Evolutionary conservation across 2,113 vertebrate genomes (phyloP).

Genomic region (Garra rufa): DNA sequence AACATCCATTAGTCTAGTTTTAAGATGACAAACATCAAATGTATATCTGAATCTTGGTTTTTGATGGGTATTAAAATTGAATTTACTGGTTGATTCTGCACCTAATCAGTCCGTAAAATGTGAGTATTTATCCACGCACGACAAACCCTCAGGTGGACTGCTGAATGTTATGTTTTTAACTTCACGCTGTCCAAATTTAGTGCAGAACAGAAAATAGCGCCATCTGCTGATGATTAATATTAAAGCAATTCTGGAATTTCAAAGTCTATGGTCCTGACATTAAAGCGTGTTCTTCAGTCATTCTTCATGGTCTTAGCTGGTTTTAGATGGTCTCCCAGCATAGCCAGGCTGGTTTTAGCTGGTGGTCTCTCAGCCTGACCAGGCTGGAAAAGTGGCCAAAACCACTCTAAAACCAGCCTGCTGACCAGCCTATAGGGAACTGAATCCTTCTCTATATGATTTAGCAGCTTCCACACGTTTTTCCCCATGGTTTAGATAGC

Average conservation of each 20-base stretch:
- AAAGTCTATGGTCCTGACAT: background rate
- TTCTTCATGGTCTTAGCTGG: too few relatives aligned
- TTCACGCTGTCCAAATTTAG: background rate
- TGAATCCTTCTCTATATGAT: too few relatives aligned
- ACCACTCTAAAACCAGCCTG: too few relatives aligned
- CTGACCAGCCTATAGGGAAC: too few relatives aligned
- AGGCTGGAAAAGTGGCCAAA: too few relatives aligned
- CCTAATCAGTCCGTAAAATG: background rate
- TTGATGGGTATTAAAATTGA: background rate
- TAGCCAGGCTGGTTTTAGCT: too few relatives aligned
- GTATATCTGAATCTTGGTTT: background rate
- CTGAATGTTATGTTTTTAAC: background rate
- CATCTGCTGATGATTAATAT: background rate
- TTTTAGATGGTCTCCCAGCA: too few relatives aligned
- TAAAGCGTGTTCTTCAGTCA: too few relatives aligned
- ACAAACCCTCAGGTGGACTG: background rate
- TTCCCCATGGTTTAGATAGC: too few relatives aligned
- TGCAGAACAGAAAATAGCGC: background rate
- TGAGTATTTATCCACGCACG: background rate
- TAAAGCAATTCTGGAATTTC: background rate
- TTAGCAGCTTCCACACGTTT: too few relatives aligned
- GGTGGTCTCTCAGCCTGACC: too few relatives aligned
- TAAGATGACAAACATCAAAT: background rate
- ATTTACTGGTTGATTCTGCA: background rate
- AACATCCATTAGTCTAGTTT: background rate